Evolutionary conservation across 2,113 vertebrate species (phyloP).

Genomic region (Burhinus oedicnemus): DNA sequence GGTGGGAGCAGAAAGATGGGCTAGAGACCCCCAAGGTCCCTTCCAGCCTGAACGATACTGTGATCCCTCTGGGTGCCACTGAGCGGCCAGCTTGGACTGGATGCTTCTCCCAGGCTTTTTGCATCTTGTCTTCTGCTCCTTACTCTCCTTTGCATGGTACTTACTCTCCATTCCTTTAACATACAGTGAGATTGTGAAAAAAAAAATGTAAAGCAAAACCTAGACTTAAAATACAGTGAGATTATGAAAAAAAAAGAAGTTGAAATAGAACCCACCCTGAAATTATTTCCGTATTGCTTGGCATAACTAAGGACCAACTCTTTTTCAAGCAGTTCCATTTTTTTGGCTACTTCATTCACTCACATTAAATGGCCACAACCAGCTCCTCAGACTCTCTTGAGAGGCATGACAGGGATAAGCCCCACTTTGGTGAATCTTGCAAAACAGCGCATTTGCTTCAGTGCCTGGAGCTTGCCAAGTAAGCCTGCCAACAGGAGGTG

Average conservation of each 20-base stretch:
- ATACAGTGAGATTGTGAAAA: background rate
- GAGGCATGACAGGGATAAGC: background rate
- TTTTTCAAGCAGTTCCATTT: background rate
- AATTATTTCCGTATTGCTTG: background rate
- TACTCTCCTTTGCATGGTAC: background rate
- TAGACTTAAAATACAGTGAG: background rate
- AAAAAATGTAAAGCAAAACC: background rate
- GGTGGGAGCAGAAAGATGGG: background rate
- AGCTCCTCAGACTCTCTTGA: background rate
- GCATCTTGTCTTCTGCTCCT: background rate
- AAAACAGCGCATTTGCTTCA: background rate
- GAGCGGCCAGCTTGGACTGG: background rate
- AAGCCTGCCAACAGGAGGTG: constrained; percentile 55
- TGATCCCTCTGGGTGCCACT: background rate
- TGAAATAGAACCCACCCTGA: background rate
- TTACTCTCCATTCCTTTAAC: background rate
- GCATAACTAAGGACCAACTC: background rate
- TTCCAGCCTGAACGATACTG: background rate
- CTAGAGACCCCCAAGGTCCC: background rate
- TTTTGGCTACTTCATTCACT: background rate
- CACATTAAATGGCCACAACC: background rate
- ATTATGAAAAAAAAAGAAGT: background rate
- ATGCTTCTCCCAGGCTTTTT: background rate
- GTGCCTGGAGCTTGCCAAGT: background rate
- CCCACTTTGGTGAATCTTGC: background rate